Evolutionary conservation across 2,888 invertebrate species (phyloP).

Genomic region (Ichneumoninae sp.): DNA sequence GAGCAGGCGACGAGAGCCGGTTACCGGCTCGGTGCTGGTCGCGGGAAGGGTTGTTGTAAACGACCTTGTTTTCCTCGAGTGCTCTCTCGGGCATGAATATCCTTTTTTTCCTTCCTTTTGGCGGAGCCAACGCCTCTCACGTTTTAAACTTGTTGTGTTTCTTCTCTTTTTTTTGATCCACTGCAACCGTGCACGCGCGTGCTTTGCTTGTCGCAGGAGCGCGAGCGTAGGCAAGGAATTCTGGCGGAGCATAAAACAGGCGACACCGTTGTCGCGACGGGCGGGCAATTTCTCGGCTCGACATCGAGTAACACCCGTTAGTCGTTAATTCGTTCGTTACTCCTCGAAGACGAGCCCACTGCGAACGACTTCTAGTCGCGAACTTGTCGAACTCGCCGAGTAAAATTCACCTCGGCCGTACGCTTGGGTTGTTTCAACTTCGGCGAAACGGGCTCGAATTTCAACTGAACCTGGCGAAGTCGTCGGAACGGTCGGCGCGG

Average conservation of each 20-base stretch:
- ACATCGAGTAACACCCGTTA: background rate
- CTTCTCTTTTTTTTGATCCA: constrained; percentile 1
- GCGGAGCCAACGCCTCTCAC: background rate
- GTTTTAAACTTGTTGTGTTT: constrained; percentile 1
- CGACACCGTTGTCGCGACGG: constrained; percentile 7
- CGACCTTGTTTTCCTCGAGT: constrained; percentile 56
- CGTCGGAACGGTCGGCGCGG: background rate
- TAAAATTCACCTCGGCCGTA: constrained; percentile 2
- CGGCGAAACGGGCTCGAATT: background rate
- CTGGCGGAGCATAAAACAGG: constrained; percentile 5
- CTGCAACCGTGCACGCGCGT: constrained; percentile 24
- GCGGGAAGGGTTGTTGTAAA: constrained; percentile 37
- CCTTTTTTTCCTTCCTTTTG: constrained; percentile 4
- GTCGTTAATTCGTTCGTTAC: constrained; percentile 32
- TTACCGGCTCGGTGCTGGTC: background rate
- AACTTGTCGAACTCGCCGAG: constrained; percentile 21
- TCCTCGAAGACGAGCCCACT: constrained; percentile 1
- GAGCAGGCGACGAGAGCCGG: constrained; percentile 39
- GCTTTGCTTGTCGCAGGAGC: constrained; percentile 21
- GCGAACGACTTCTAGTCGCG: constrained; percentile 1
- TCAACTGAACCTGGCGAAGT: background rate
- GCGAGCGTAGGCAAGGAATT: constrained; percentile 3
- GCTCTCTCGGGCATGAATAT: constrained; percentile 8
- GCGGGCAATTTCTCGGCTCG: constrained; percentile 22
- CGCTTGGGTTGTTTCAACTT: constrained; percentile 1